phyloP scores from a whole-genome alignment of 1,140 invertebrate genomes.

The Nixonia krombeini region DNA sequence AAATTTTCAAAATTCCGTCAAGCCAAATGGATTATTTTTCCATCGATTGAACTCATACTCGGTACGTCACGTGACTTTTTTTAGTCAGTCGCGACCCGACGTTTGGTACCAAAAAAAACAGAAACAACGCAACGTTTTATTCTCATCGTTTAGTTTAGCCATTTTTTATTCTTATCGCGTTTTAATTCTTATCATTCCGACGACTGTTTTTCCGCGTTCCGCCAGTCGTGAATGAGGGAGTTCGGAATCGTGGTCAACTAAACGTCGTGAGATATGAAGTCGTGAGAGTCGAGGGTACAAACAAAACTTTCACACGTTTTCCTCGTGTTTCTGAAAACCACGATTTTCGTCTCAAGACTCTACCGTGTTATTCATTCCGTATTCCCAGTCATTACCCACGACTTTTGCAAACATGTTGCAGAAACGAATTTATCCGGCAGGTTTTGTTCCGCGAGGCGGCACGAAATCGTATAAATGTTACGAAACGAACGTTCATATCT shows the following conservation, averaged over 20 bases:
- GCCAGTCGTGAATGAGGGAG: neutral
- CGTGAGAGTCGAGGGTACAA: slow-evolving; percentile 3
- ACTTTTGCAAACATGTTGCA: neutral
- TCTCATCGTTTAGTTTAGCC: too few species aligned
- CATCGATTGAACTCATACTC: too few species aligned
- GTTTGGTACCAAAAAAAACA: too few species aligned
- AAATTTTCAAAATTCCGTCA: too few species aligned
- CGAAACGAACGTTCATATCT: too few species aligned
- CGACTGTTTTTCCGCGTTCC: neutral
- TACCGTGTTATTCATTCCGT: neutral
- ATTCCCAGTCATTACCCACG: neutral
- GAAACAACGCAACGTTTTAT: too few species aligned
- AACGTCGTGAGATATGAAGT: slow-evolving; percentile 1
- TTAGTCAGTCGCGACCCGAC: too few species aligned
- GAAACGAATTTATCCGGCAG: neutral
- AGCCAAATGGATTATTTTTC: too few species aligned
- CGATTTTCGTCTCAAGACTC: neutral
- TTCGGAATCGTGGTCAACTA: neutral
- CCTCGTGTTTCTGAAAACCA: slow-evolving; percentile 1
- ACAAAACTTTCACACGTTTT: slow-evolving; percentile 5
- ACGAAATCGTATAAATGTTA: too few species aligned
- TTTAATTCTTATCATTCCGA: too few species aligned
- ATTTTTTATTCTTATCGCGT: too few species aligned
- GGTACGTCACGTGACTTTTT: too few species aligned
- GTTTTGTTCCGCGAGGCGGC: neutral